Evolutionary conservation across 1,140 invertebrate species (phyloP).

Genomic region (Lordiphosa mommai): DNA sequence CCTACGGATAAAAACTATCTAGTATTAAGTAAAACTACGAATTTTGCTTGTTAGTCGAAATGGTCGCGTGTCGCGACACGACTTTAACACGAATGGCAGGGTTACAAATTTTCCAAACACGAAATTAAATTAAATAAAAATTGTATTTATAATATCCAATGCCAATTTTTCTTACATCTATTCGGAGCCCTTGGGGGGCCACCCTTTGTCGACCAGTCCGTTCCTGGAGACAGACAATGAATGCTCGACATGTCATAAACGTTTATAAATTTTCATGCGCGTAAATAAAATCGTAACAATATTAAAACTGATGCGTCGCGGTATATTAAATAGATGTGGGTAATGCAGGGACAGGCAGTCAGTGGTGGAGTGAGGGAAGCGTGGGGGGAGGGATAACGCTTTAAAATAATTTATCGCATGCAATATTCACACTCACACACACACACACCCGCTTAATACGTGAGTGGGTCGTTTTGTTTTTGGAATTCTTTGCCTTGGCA

Average conservation of each 20-base stretch:
- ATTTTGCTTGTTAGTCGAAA: too few relatives aligned
- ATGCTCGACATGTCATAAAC: slow-evolving; percentile 57
- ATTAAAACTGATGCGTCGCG: slow-evolving; percentile 70
- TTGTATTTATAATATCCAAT: too few relatives aligned
- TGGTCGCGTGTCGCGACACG: too few relatives aligned
- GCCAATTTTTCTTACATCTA: too few relatives aligned
- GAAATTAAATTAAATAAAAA: too few relatives aligned
- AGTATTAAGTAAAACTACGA: too few relatives aligned
- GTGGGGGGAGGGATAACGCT: slow-evolving; percentile 22
- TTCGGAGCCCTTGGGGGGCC: too few relatives aligned
- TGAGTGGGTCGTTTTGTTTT: slow-evolving; percentile 26
- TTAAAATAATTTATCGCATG: slow-evolving; percentile 76
- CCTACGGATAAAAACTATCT: too few relatives aligned
- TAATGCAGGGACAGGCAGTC: not conserved
- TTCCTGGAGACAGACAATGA: not conserved
- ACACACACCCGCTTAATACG: slow-evolving; percentile 19
- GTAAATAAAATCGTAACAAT: slow-evolving; percentile 71
- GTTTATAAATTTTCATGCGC: slow-evolving; percentile 68
- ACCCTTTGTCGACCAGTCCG: too few relatives aligned
- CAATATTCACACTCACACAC: slow-evolving; percentile 48
- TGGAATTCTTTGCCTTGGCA: slow-evolving; percentile 5
- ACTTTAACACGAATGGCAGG: too few relatives aligned
- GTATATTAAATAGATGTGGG: slow-evolving; percentile 63
- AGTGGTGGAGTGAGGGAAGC: not conserved
- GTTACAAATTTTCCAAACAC: too few relatives aligned